A percentile compares a stretch with the other conserved stretches of the same genome.
These are phyloP conservation scores for Chunga burmeisteri DNA, from an alignment of 2,113 vertebrate genomes.

Conservation along the genomic window DNA sequence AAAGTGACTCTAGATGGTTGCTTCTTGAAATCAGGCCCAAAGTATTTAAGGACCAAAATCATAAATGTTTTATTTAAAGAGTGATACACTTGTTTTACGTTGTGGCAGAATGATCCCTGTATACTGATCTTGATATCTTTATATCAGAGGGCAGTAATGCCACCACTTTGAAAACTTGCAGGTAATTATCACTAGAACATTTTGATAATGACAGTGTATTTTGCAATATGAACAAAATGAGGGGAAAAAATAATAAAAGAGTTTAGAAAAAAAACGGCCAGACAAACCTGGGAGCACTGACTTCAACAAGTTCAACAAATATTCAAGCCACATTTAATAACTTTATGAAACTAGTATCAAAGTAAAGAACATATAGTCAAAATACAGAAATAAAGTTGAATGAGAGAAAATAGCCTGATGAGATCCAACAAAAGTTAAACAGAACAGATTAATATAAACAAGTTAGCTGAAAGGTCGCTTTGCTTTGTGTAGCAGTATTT, in stretches of 20 bases:
- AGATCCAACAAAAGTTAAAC: constrained; percentile 50
- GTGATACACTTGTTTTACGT: not conserved
- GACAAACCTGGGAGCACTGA: constrained; percentile 39
- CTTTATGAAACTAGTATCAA: constrained; percentile 70
- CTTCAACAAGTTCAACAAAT: constrained; percentile 51
- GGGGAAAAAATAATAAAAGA: not conserved
- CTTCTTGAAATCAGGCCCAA: constrained; percentile 55
- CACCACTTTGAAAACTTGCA: constrained; percentile 23
- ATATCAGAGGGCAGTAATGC: constrained; percentile 1
- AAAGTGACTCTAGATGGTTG: constrained; percentile 7
- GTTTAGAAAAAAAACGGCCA: not conserved
- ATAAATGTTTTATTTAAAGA: constrained; percentile 45
- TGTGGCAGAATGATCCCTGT: constrained; percentile 3
- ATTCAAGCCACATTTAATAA: constrained; percentile 72
- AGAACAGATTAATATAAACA: constrained; percentile 42
- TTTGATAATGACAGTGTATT: not conserved
- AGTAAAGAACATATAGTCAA: constrained; percentile 69
- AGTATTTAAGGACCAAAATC: constrained; percentile 45
- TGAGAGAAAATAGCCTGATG: constrained; percentile 53
- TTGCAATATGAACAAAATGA: constrained; percentile 5
- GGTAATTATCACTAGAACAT: constrained; percentile 16
- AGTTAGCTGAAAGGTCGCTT: not conserved
- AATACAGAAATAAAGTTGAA: constrained; percentile 66
- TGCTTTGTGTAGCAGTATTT: constrained; percentile 3
- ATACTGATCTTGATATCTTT: not conserved